These are phyloP conservation scores for Amniataba percoides DNA, from an alignment of 2,797 vertebrate species.

Conservation along the genomic window DNA sequence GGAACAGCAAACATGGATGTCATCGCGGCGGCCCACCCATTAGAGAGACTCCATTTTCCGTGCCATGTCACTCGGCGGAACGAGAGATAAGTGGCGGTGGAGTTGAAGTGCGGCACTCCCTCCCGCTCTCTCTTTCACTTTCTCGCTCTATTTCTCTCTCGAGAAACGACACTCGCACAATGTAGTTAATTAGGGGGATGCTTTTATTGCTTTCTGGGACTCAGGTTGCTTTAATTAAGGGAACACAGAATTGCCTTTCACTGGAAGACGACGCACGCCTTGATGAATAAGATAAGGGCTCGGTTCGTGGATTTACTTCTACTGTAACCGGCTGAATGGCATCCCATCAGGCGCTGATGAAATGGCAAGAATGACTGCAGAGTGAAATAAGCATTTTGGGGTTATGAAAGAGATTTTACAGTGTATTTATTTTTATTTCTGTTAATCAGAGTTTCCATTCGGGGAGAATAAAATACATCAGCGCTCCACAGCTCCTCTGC, in stretches of 20 bases:
- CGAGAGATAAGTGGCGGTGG: conserved; percentile 76
- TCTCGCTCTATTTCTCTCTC: conserved; percentile 51
- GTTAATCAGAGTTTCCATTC: conserved; percentile 55
- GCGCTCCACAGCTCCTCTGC: conserved; percentile 23
- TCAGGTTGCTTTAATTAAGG: conserved; percentile 85
- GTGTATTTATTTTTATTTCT: conserved; percentile 58
- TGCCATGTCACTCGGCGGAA: conserved; percentile 61
- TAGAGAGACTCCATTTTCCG: conserved; percentile 77
- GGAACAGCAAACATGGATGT: conserved; percentile 74
- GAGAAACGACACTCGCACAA: conserved; percentile 79
- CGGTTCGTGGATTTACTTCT: conserved; percentile 51
- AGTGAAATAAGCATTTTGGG: conserved; percentile 16
- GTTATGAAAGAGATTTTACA: conserved; percentile 6
- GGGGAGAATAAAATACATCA: conserved; percentile 4
- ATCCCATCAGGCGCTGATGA: conserved; percentile 37
- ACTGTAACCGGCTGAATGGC: conserved; percentile 45
- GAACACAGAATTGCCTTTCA: conserved; percentile 80
- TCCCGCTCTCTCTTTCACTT: conserved; percentile 48
- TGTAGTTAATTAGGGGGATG: conserved; percentile 84
- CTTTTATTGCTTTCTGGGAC: conserved; percentile 86
- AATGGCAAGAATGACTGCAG: conserved; percentile 16
- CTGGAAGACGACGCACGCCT: conserved; percentile 65
- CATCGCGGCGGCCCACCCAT: conserved; percentile 58
- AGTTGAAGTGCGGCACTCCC: conserved; percentile 70
- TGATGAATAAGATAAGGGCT: conserved; percentile 72